Evolutionary conservation across 64 coral and sea anemone species (phyloP).

Genomic region (Montipora cactus): DNA sequence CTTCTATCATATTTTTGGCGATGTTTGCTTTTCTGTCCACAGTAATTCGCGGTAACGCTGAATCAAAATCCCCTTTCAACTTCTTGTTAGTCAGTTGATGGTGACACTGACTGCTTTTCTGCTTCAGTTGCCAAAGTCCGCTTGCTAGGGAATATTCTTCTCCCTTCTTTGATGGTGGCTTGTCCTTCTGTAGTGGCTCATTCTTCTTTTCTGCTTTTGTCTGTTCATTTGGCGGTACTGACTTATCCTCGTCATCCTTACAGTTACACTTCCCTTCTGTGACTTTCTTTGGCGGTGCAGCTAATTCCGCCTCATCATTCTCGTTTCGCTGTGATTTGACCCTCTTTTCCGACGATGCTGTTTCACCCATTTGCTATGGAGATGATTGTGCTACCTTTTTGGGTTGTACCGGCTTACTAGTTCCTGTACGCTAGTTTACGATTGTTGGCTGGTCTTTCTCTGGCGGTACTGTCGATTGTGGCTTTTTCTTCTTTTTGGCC

Average conservation of each 20-base stretch:
- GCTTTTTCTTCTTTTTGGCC: too few relatives aligned
- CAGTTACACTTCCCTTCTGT: too few relatives aligned
- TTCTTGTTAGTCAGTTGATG: not conserved
- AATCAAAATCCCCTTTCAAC: not conserved
- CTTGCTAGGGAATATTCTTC: not conserved
- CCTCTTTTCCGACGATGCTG: too few relatives aligned
- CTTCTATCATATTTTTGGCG: not conserved
- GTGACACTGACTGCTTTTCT: not conserved
- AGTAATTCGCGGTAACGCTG: not conserved
- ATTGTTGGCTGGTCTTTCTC: too few relatives aligned
- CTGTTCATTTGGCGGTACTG: too few relatives aligned
- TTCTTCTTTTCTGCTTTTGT: not conserved
- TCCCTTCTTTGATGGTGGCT: not conserved
- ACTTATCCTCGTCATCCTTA: not conserved
- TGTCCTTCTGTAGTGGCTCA: not conserved
- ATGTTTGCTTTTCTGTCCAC: not conserved
- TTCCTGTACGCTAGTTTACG: too few relatives aligned
- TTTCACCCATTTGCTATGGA: too few relatives aligned
- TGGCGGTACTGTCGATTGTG: too few relatives aligned
- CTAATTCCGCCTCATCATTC: not conserved
- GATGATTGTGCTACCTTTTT: too few relatives aligned
- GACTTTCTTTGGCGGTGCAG: too few relatives aligned
- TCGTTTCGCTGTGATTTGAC: not conserved
- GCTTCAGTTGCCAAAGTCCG: not conserved
- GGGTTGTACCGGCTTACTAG: too few relatives aligned